phyloP scores from a whole-genome alignment of 2,888 invertebrate genomes.

The Diaprepes abbreviatus region DNA sequence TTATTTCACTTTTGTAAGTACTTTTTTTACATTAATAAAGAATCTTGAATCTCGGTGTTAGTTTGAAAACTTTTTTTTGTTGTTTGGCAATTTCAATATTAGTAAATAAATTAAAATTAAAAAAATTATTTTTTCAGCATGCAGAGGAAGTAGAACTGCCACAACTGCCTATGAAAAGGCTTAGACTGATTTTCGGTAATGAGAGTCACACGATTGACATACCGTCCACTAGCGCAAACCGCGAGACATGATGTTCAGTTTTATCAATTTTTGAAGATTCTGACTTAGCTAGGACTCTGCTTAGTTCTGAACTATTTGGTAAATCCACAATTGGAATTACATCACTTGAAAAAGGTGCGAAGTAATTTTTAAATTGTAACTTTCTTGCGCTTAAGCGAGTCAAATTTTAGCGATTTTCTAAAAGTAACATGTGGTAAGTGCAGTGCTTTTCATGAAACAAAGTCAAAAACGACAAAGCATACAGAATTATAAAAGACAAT shows the following conservation, averaged over 20 bases:
- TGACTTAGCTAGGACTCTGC: slow-evolving; percentile 3
- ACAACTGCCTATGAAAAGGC: slow-evolving; percentile 83
- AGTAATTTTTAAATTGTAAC: neutral
- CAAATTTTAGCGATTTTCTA: neutral
- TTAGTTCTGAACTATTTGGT: slow-evolving; percentile 8
- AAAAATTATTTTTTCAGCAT: slow-evolving; percentile 52
- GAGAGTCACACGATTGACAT: slow-evolving; percentile 91
- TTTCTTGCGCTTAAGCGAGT: neutral
- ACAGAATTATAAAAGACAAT: neutral
- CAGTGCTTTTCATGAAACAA: neutral
- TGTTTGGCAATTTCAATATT: too few species aligned
- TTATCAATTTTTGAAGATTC: slow-evolving; percentile 14
- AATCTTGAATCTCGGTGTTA: too few species aligned
- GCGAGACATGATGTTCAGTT: slow-evolving; percentile 38
- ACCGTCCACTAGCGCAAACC: slow-evolving; percentile 78
- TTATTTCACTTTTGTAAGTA: too few species aligned
- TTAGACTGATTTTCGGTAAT: slow-evolving; percentile 89
- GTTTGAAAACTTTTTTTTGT: too few species aligned
- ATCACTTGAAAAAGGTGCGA: neutral
- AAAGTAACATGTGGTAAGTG: neutral
- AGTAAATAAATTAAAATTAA: too few species aligned
- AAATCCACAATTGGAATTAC: neutral
- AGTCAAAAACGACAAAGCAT: neutral
- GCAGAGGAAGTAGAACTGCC: slow-evolving; percentile 66
- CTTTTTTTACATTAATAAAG: too few species aligned